Evolutionary conservation across 2,888 invertebrate species (phyloP).

Genomic region (Cheilosia pagana): DNA sequence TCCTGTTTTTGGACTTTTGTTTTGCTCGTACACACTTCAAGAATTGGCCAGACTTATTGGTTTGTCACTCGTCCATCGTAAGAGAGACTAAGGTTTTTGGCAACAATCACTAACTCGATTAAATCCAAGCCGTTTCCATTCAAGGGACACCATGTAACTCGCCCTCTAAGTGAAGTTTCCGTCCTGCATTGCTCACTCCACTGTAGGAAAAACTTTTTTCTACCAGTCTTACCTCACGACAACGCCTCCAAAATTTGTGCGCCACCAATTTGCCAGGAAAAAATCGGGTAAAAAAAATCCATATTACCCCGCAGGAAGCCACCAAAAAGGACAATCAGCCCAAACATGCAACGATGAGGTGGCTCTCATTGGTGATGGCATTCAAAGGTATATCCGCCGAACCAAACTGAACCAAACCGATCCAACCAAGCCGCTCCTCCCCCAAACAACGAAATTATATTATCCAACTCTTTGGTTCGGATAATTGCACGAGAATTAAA

Average conservation of each 20-base stretch:
- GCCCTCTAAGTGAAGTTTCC: too few relatives aligned
- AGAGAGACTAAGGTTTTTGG: too few relatives aligned
- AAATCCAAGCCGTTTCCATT: background rate
- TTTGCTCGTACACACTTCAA: too few relatives aligned
- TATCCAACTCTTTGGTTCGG: constrained; percentile 79
- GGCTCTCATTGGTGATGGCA: too few relatives aligned
- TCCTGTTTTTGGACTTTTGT: too few relatives aligned
- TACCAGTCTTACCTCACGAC: constrained; percentile 47
- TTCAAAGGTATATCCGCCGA: too few relatives aligned
- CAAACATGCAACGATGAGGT: constrained; percentile 64
- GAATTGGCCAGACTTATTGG: too few relatives aligned
- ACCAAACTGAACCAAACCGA: too few relatives aligned
- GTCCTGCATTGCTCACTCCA: too few relatives aligned
- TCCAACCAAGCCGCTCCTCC: constrained; percentile 26
- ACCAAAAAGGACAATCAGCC: constrained; percentile 67
- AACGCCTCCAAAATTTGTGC: constrained; percentile 70
- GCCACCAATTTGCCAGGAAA: constrained; percentile 28
- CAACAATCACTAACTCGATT: too few relatives aligned
- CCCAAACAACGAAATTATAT: constrained; percentile 68
- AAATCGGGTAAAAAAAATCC: background rate
- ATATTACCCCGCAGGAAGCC: constrained; percentile 39
- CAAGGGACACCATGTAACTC: background rate
- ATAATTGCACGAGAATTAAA: constrained; percentile 83
- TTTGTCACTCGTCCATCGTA: too few relatives aligned
- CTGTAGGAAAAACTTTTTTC: background rate